Conservation (phyloP, 2,888 invertebrate genomes). For the Calliphora vomitoria region DNA sequence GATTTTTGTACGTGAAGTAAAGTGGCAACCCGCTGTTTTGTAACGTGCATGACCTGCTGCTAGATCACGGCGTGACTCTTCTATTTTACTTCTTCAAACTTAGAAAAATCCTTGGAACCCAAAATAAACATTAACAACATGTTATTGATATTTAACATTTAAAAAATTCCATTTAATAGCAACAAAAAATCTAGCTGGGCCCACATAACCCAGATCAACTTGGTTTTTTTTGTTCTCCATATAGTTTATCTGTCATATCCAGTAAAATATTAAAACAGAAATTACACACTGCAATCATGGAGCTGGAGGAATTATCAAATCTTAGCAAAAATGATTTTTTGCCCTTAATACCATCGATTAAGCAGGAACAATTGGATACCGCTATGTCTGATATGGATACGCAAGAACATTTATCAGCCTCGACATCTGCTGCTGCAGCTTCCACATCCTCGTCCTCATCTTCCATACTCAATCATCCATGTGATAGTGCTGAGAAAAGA, state of each 20-base stretch:
- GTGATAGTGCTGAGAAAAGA: conserved; percentile 84
- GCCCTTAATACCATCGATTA: conserved; percentile 83
- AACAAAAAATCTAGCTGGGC: conserved; percentile 45
- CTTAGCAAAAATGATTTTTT: conserved; percentile 83
- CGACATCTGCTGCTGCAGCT: conserved; percentile 78
- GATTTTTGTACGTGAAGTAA: conserved; percentile 36
- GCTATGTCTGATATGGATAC: conserved; percentile 79
- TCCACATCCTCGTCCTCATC: conserved; percentile 78
- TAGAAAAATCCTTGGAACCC: conserved; percentile 3
- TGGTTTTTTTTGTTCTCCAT: conserved; percentile 3
- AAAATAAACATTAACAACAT: conserved; percentile 44
- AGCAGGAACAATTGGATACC: conserved; percentile 83
- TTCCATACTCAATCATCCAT: conserved; percentile 84
- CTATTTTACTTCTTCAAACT: background rate
- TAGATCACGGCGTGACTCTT: conserved; percentile 58
- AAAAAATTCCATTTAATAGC: conserved; percentile 1
- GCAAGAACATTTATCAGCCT: conserved; percentile 78
- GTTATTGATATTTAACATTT: conserved; percentile 34
- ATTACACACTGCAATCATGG: conserved; percentile 78
- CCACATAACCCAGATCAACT: background rate
- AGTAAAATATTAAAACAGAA: background rate
- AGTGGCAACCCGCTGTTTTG: conserved; percentile 68
- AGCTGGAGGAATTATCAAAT: conserved; percentile 83
- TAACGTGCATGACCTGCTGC: conserved; percentile 61
- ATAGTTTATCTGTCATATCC: conserved; percentile 8